A percentile compares a stretch with the other conserved stretches of the same genome.
Conservation (phyloP, 1,140 invertebrate species). For the Ceratosolen fusciceps region DNA sequence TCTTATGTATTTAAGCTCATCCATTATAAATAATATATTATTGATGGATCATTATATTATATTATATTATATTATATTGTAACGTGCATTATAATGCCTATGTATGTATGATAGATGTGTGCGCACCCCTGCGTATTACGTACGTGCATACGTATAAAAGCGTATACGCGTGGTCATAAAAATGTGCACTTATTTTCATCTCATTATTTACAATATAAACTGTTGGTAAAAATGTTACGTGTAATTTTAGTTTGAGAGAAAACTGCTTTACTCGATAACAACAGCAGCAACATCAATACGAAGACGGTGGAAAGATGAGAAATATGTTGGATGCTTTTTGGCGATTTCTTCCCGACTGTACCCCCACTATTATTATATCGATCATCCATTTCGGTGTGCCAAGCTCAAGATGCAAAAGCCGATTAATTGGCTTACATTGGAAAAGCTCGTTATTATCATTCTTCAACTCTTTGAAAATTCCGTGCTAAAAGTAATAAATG, state of each 20-base stretch:
- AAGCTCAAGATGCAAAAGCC: too few relatives aligned
- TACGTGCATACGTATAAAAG: slow-evolving; percentile 11
- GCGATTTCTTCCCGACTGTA: not conserved
- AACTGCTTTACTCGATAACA: not conserved
- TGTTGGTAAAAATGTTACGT: not conserved
- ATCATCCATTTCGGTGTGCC: too few relatives aligned
- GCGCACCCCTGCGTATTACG: not conserved
- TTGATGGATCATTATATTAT: slow-evolving; percentile 42
- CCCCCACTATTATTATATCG: too few relatives aligned
- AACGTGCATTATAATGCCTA: not conserved
- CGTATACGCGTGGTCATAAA: slow-evolving; percentile 4
- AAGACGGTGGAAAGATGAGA: too few relatives aligned
- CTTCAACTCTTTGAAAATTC: too few relatives aligned
- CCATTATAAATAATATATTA: slow-evolving; percentile 41
- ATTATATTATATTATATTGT: slow-evolving; percentile 22
- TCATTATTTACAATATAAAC: not conserved
- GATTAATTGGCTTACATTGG: too few relatives aligned
- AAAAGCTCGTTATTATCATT: too few relatives aligned
- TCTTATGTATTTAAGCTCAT: slow-evolving; percentile 44
- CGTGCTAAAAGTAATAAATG: too few relatives aligned
- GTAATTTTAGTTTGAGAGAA: not conserved
- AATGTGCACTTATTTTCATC: slow-evolving; percentile 4
- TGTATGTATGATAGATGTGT: not conserved
- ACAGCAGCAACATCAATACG: too few relatives aligned
- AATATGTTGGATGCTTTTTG: not conserved